Evolutionary conservation across 2,113 vertebrate genomes (phyloP).

Genomic region (Zeus faber): DNA sequence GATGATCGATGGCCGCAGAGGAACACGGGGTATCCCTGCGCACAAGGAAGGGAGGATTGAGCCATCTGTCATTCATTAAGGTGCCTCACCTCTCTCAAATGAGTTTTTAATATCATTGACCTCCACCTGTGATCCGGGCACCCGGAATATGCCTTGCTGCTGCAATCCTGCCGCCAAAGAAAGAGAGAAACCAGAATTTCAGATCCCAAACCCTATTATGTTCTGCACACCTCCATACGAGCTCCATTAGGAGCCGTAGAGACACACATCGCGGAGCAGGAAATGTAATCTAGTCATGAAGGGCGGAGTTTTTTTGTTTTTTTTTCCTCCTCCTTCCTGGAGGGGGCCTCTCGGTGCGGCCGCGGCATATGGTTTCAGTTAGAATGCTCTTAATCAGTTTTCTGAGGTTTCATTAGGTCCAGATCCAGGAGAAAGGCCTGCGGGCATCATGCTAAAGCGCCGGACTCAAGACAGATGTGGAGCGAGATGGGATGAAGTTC

Average conservation of each 20-base stretch:
- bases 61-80: conserved; percentile 10
- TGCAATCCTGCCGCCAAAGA: conserved; percentile 81
- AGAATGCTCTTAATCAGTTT: conserved; percentile 67
- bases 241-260: conserved; percentile 36
- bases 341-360: conserved; percentile 48
- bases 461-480: conserved; percentile 61
- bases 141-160: conserved; percentile 96
- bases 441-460: conserved; percentile 44
- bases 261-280: too few species aligned
- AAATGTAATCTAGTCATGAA: conserved; percentile 66
- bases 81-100: conserved; percentile 91
- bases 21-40: not conserved
- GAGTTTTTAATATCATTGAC: conserved; percentile 99
- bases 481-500: conserved; percentile 51
- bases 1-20: not conserved
- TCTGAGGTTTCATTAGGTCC: conserved; percentile 73
- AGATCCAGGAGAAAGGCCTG: conserved; percentile 53
- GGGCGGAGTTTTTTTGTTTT: conserved; percentile 41
- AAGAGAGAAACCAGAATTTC: conserved; percentile 24
- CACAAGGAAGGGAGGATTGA: not conserved
- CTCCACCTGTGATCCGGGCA: conserved; percentile 97
- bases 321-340: too few species aligned
- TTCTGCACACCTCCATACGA: not conserved
- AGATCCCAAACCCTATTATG: conserved; percentile 20
- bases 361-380: conserved; percentile 66